A percentile compares a stretch with the other conserved stretches of the same genome.
phyloP scores from a whole-genome alignment of 1,140 invertebrate species.

The Papilio helenus region DNA sequence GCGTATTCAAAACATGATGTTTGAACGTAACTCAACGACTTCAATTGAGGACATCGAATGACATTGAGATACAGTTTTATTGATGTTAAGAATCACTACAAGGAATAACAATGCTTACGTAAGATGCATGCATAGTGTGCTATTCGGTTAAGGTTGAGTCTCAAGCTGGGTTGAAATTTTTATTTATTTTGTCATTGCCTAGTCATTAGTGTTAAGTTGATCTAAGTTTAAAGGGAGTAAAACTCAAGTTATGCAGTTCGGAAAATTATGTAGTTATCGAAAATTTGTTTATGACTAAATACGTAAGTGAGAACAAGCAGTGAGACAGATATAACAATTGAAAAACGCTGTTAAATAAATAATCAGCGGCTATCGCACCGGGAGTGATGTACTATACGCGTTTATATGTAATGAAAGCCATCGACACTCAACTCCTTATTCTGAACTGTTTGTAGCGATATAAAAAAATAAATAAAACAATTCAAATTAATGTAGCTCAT shows the following conservation, averaged over 20 bases:
- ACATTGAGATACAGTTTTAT: constrained; percentile 16
- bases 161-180: no score
- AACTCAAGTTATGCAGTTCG: no score
- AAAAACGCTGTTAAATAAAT: constrained; percentile 47
- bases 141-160: no score
- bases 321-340: background rate
- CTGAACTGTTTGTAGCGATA: constrained; percentile 35
- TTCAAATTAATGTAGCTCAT: background rate
- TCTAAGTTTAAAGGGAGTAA: no score
- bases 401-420: constrained; percentile 56
- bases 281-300: background rate
- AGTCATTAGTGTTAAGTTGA: no score
- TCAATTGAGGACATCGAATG: constrained; percentile 17
- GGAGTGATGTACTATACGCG: constrained; percentile 49
- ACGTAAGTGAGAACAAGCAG: constrained; percentile 3
- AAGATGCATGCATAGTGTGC: background rate
- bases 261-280: no score
- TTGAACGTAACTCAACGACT: background rate
- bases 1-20: constrained; percentile 9
- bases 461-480: constrained; percentile 39
- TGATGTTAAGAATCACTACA: background rate
- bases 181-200: no score
- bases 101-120: background rate
- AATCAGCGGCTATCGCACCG: constrained; percentile 41
- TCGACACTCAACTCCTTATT: constrained; percentile 41